phyloP scores from a whole-genome alignment of 2,113 vertebrate species.

The Mustelus asterias region DNA sequence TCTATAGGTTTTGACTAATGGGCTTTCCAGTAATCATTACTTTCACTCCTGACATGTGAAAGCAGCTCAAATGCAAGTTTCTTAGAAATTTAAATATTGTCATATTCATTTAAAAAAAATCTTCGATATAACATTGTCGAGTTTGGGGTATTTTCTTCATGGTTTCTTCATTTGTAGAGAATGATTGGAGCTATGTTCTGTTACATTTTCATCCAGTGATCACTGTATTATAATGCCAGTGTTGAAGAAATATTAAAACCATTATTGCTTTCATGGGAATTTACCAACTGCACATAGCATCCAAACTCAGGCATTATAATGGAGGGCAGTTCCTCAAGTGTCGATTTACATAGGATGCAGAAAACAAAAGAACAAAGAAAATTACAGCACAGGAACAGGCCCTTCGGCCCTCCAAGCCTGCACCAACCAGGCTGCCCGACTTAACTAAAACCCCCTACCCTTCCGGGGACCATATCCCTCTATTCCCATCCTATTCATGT shows the following conservation, averaged over 20 bases:
- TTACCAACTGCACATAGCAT: not conserved
- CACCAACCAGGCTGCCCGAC: no score
- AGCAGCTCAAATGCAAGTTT: not conserved
- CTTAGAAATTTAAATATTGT: not conserved
- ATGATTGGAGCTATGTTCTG: not conserved
- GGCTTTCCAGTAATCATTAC: conserved; percentile 24
- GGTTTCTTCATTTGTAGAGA: not conserved
- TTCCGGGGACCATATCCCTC: no score
- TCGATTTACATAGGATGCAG: not conserved
- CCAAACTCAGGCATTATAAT: not conserved
- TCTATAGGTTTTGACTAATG: conserved; percentile 27
- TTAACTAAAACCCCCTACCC: no score
- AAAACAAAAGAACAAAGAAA: not conserved
- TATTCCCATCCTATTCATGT: no score
- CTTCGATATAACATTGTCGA: not conserved
- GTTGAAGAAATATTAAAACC: not conserved
- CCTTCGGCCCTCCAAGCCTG: no score
- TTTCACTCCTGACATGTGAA: not conserved
- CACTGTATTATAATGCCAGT: not conserved
- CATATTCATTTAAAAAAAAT: not conserved
- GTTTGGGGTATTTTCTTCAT: not conserved
- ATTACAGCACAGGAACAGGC: no score
- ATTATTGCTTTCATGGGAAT: not conserved
- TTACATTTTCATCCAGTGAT: not conserved
- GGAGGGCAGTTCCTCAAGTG: not conserved